These are phyloP conservation scores for Phataginus tetradactyla DNA, from an alignment of 2,797 vertebrate species.

Conservation along the genomic window DNA sequence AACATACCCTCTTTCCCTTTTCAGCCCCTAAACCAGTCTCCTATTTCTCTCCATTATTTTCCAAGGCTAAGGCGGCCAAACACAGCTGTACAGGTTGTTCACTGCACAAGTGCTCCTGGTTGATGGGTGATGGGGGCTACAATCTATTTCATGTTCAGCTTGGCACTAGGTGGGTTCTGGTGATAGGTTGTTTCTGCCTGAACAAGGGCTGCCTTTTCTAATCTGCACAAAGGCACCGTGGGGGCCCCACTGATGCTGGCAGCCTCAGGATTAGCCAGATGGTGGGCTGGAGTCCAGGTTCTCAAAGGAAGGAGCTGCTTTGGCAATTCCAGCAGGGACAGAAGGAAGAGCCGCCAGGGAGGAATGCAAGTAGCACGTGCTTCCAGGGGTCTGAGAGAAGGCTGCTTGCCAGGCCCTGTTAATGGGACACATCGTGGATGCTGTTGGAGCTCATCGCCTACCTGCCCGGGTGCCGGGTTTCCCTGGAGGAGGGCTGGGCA, in stretches of 20 bases:
- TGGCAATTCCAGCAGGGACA: not conserved
- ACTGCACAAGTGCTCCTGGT: not conserved
- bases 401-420: not conserved
- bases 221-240: not conserved
- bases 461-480: not conserved
- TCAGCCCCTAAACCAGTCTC: not conserved
- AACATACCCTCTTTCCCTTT: not conserved
- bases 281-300: not conserved
- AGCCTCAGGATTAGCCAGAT: not conserved
- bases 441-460: not conserved
- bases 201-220: not conserved
- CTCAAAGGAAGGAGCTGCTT: not conserved
- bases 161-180: not conserved
- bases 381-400: not conserved
- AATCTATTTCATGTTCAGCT: not conserved
- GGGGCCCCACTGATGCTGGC: not conserved
- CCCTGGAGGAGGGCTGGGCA: not conserved
- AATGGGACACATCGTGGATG: not conserved
- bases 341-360: not conserved
- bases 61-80: not conserved
- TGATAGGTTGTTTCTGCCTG: not conserved
- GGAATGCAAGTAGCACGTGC: not conserved
- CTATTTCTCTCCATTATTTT: not conserved
- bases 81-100: not conserved
- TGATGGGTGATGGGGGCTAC: not conserved